Evolutionary conservation across 2,888 invertebrate genomes (phyloP).

Genomic region (Nasonovia ribisnigri): DNA sequence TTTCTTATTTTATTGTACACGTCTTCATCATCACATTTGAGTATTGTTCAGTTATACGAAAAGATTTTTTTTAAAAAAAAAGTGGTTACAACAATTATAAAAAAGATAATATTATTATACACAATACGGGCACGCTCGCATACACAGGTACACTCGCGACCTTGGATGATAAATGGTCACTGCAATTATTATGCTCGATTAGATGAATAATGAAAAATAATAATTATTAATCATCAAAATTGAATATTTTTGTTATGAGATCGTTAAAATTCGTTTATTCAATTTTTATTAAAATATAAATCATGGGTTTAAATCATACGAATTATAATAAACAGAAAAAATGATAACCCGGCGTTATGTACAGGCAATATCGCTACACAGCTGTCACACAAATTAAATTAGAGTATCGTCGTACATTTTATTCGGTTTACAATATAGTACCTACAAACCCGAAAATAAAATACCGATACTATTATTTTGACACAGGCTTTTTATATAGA

Average conservation of each 20-base stretch:
- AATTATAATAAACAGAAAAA: not conserved
- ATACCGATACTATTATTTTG: not conserved
- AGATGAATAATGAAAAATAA: not conserved
- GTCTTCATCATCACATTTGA: not conserved
- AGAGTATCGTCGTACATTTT: not conserved
- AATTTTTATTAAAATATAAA: not conserved
- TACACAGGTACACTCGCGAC: not conserved
- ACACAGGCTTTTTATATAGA: not conserved
- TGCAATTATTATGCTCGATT: not conserved
- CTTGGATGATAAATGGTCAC: not conserved
- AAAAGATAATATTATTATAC: not conserved
- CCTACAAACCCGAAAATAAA: not conserved
- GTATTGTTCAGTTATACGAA: not conserved
- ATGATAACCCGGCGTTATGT: not conserved
- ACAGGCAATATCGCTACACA: conserved; percentile 27
- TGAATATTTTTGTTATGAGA: not conserved
- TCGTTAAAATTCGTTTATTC: not conserved
- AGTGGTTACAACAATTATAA: no score
- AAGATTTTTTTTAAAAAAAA: not conserved
- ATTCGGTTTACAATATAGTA: not conserved
- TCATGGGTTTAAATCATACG: not conserved
- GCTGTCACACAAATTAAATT: not conserved
- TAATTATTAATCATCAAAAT: not conserved
- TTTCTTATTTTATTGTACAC: not conserved
- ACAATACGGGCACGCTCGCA: not conserved